Percentiles rank a stretch among this genome's conserved stretches.
phyloP scores from a whole-genome alignment of 2,888 invertebrate genomes.

The Parnassius orleans region DNA sequence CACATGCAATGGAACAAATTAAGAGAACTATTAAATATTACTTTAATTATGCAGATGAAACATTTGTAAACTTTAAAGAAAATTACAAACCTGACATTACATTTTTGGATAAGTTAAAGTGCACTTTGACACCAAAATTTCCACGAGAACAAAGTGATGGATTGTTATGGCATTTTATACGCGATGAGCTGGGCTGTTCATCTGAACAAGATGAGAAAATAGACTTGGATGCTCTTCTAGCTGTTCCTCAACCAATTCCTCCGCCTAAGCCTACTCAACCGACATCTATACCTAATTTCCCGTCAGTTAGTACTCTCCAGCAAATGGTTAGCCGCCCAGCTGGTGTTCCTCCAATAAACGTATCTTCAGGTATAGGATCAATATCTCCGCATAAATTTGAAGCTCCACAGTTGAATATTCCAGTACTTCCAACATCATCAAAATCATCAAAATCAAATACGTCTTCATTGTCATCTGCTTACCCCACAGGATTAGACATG shows the following conservation, averaged over 20 bases:
- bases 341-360: slow-evolving; percentile 74
- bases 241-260: slow-evolving; percentile 79
- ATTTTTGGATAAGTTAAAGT: slow-evolving; percentile 92
- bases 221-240: slow-evolving; percentile 80
- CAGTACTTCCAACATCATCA: slow-evolving; percentile 80
- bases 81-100: slow-evolving; percentile 86
- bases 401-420: slow-evolving; percentile 81
- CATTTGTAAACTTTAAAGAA: slow-evolving; percentile 73
- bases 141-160: slow-evolving; percentile 90
- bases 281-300: slow-evolving; percentile 68
- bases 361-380: slow-evolving; percentile 69
- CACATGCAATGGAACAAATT: slow-evolving; percentile 92
- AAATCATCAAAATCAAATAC: slow-evolving; percentile 81
- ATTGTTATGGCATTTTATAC: slow-evolving; percentile 89
- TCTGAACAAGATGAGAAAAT: slow-evolving; percentile 86
- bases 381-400: slow-evolving; percentile 79
- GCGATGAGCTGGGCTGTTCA: slow-evolving; percentile 86
- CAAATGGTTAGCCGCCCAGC: slow-evolving; percentile 77
- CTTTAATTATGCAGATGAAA: slow-evolving; percentile 77
- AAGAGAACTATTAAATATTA: slow-evolving; percentile 93
- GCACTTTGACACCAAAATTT: slow-evolving; percentile 89
- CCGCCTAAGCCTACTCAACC: slow-evolving; percentile 65
- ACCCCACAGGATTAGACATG: slow-evolving; percentile 75
- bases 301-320: slow-evolving; percentile 73
- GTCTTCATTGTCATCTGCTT: slow-evolving; percentile 73